These are phyloP conservation scores for Passerculus sandwichensis DNA, from an alignment of 2,797 vertebrate species.

Conservation along the genomic window DNA sequence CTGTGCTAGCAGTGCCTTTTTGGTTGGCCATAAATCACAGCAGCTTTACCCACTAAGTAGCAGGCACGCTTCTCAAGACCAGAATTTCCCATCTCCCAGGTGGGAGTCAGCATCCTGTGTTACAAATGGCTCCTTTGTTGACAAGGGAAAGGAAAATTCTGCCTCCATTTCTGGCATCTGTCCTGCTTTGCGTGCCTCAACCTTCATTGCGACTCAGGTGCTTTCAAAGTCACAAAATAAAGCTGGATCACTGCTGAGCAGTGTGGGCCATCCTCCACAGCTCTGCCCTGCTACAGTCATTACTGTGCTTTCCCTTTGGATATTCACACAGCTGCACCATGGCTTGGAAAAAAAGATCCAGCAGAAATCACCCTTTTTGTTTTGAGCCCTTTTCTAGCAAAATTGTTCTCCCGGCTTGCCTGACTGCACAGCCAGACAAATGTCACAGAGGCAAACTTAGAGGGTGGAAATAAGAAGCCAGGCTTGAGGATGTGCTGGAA, in stretches of 20 bases:
- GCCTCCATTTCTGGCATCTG: neutral
- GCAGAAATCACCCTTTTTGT: no score
- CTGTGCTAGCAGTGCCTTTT: neutral
- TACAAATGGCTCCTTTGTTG: neutral
- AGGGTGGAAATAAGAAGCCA: neutral
- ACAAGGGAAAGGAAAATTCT: neutral
- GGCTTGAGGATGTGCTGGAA: neutral
- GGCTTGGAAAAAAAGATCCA: neutral
- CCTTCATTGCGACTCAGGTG: neutral
- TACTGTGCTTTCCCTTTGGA: neutral
- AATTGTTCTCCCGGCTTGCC: neutral
- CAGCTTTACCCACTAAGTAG: neutral
- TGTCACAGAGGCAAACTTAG: neutral
- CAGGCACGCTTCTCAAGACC: accelerated
- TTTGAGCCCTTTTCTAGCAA: neutral
- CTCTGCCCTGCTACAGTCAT: neutral
- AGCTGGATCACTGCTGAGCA: neutral
- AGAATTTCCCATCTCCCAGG: neutral
- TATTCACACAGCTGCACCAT: neutral
- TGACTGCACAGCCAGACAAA: neutral
- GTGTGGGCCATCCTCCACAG: neutral
- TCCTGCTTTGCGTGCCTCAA: accelerated
- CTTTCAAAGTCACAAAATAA: neutral
- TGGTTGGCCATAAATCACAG: neutral
- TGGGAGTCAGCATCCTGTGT: neutral